Evolutionary conservation across 1,140 invertebrate species (phyloP).

Genomic region (Diorhabda sublineata): DNA sequence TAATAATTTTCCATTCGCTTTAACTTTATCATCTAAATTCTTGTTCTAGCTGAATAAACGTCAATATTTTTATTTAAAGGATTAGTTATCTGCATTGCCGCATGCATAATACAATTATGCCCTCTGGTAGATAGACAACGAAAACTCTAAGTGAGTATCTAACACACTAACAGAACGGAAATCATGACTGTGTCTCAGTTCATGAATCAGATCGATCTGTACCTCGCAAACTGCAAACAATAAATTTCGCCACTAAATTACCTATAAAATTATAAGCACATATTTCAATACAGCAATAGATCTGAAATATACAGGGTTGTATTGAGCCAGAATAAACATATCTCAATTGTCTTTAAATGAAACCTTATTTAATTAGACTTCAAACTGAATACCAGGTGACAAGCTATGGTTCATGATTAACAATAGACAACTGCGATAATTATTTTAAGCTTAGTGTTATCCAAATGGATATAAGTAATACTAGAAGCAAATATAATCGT

Average conservation of each 20-base stretch:
- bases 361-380: too few relatives aligned
- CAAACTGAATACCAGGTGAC: too few relatives aligned
- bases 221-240: slow-evolving; percentile 29
- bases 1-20: too few relatives aligned
- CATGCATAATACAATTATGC: not conserved
- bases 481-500: too few relatives aligned
- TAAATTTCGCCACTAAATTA: slow-evolving; percentile 46
- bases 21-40: too few relatives aligned
- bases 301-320: not conserved
- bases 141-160: not conserved
- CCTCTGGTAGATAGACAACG: not conserved
- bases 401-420: too few relatives aligned
- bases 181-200: slow-evolving; percentile 25
- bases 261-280: slow-evolving; percentile 45
- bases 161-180: slow-evolving; percentile 11
- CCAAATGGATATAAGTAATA: too few relatives aligned
- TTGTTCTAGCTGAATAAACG: too few relatives aligned
- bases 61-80: too few relatives aligned
- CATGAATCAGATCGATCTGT: slow-evolving; percentile 34
- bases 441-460: too few relatives aligned
- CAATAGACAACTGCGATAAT: too few relatives aligned
- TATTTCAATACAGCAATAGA: slow-evolving; percentile 40
- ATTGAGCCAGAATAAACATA: not conserved
- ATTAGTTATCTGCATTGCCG: not conserved
- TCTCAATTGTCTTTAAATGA: too few relatives aligned